Evolutionary conservation across 2,888 invertebrate genomes (phyloP).

Genomic region (Dolichopus griseipennis): DNA sequence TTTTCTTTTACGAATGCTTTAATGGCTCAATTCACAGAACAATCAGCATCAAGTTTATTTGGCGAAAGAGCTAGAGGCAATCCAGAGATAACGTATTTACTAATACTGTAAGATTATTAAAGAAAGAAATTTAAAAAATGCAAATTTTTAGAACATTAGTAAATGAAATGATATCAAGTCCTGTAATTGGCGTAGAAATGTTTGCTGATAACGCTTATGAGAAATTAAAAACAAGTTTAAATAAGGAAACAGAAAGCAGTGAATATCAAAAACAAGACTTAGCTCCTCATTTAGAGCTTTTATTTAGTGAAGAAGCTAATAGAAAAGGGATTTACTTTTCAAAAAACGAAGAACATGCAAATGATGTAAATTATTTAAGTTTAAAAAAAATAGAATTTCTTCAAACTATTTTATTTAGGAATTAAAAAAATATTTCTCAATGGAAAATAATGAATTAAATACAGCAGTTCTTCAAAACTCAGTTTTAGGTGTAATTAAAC

Average conservation of each 20-base stretch:
- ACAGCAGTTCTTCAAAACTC: slow-evolving; percentile 55
- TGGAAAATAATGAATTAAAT: slow-evolving; percentile 43
- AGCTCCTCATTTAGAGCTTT: slow-evolving; percentile 47
- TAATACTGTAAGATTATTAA: slow-evolving; percentile 1
- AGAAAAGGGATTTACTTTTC: slow-evolving; percentile 64
- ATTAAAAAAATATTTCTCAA: slow-evolving; percentile 54
- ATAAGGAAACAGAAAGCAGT: too few species aligned
- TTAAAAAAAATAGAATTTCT: not conserved
- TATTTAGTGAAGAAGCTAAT: slow-evolving; percentile 59
- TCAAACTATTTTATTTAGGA: slow-evolving; percentile 42
- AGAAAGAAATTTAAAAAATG: not conserved
- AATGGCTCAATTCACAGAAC: slow-evolving; percentile 58
- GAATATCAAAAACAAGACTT: slow-evolving; percentile 17
- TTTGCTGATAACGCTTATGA: slow-evolving; percentile 38
- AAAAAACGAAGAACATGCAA: slow-evolving; percentile 47
- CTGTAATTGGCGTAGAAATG: slow-evolving; percentile 36
- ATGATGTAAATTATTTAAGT: slow-evolving; percentile 36
- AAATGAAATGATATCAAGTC: slow-evolving; percentile 32
- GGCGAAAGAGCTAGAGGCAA: slow-evolving; percentile 47
- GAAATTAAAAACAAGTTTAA: slow-evolving; percentile 29
- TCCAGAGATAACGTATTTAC: slow-evolving; percentile 53
- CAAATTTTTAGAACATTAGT: slow-evolving; percentile 28
- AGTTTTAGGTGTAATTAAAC: slow-evolving; percentile 79
- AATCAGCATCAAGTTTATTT: slow-evolving; percentile 58
- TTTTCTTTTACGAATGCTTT: slow-evolving; percentile 59